Evolutionary conservation across 2,888 invertebrate species (phyloP), one percentile per base, ranked within the genome.

Genomic region (Phengaris arion): DNA sequence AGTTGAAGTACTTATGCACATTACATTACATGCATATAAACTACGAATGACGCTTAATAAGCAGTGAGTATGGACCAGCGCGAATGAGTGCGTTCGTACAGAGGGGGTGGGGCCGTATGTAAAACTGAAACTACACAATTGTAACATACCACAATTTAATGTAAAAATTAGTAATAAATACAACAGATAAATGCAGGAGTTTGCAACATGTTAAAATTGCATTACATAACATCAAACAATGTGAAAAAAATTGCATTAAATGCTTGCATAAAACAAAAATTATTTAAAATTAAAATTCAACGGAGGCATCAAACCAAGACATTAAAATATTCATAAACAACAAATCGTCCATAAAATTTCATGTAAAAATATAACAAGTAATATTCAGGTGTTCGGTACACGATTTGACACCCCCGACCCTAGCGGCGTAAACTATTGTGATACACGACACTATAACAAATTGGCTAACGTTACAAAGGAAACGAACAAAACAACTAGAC

Each of bases 101-200:
- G 81, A 84, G 85, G 85, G 87, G 88, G 89, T 86, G 84, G 87
- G 87, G 84, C 83, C 86, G 85, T 85, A 87, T 87, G 88, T 87
- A 88, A 86, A 87, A 93, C 92, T 92, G 93, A 93, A 93, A 93
- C 93, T 92, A 93, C 93, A 93, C 87, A 86, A 88, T 92, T 92
- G 94, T 95, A 95, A 95, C 95, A 95, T 95, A 95, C 95, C 95
- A 95, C 95, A 95, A 95, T 95, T 94, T 95, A 95, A 95, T 95
- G 94, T 95, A 95, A 95, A 95, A 95, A 95, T 95, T 95, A 95
- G 95, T 95, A 95, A 95, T 94, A 95, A 95, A 94, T 94, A 94
- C 94, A 94, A 94, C 94, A 94, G 94, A 94, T 95, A 95, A 95
- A 95, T 95, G 95, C 95, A 94, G 94, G 94, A 94, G 92, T 94